phyloP scores from a whole-genome alignment of 2,113 vertebrate species.

The Cavia aperea region DNA sequence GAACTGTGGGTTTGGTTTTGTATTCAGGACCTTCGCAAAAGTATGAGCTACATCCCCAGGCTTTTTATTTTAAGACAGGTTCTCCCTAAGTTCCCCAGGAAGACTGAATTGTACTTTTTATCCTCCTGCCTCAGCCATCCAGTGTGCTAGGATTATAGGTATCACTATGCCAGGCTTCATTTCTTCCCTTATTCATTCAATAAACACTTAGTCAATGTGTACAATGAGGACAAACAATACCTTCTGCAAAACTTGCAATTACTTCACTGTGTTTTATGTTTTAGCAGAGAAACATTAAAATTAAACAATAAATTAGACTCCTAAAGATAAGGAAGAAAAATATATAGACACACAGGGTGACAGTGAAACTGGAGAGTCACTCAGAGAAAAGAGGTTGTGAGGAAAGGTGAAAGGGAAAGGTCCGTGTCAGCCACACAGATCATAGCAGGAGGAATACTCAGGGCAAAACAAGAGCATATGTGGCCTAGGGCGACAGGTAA shows the following conservation, averaged over 20 bases:
- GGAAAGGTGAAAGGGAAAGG: neutral
- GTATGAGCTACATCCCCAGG: neutral
- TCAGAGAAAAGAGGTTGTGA: neutral
- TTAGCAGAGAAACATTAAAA: neutral
- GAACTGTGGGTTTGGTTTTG: neutral
- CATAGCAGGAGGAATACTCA: no score
- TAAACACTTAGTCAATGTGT: neutral
- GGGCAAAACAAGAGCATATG: neutral
- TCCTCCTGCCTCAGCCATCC: neutral
- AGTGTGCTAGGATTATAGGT: neutral
- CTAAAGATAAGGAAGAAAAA: neutral
- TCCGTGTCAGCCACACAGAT: neutral
- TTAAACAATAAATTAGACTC: neutral
- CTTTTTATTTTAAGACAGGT: neutral
- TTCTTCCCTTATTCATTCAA: neutral
- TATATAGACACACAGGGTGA: neutral
- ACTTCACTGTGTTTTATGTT: neutral
- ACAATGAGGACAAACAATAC: neutral
- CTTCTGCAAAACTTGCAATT: neutral
- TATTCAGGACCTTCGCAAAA: neutral
- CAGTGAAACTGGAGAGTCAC: neutral
- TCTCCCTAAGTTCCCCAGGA: neutral
- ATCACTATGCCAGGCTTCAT: neutral
- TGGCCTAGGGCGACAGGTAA: accelerated
- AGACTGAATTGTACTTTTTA: neutral